Evolutionary conservation across 1,140 invertebrate genomes (phyloP), one percentile per base, ranked within the genome.

Genomic region (Drosophila pectinifera): DNA sequence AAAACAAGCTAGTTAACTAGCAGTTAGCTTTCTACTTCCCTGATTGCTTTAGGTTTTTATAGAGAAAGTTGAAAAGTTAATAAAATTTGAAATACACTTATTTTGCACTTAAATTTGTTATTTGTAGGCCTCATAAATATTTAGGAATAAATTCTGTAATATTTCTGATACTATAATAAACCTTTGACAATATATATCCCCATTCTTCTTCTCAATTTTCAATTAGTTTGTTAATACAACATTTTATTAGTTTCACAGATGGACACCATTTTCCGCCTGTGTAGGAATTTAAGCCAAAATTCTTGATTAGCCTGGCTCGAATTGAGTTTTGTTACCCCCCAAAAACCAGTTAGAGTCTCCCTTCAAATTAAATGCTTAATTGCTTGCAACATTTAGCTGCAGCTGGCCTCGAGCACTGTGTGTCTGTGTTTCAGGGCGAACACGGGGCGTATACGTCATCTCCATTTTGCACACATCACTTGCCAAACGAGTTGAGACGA

Each of bases 351-450:
- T 58, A 16, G 10, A 24, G 38, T 28, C 43, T 48, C 54, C 42
- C 54, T 79, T 73, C 41, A 88, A 83, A 83, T 80, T 76, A 73
- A 88, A 68, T 59, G 58, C 31, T 57, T 83, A 76, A 83, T 88
- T 78, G 78, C 65, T 61, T 76, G 62, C 46, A 79, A 74, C 59
- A 73, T 61, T 62, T 46, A 26, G 64, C 39, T 43, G 63, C 64
- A 79, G 36, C 31, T 65, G 36, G 46, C 16, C 16, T 22, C 46
- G 46, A 13, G 8, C 3, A 0, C 46, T 28, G 5, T 16, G 14
- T 10, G 26, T 26, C 22, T 13, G 22, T 11, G 26, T 26, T 26
- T 13, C 8, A 13, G 10, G 14, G 51, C 14, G 39, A 13, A 34
- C 34, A 70, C 36, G 18, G 49, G 54, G 55, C 75, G 70, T 79